Percentiles rank a stretch among this genome's conserved stretches.
These are phyloP conservation scores for Cyanoderma ruficeps DNA, from an alignment of 2,113 vertebrate genomes.

Conservation along the genomic window DNA sequence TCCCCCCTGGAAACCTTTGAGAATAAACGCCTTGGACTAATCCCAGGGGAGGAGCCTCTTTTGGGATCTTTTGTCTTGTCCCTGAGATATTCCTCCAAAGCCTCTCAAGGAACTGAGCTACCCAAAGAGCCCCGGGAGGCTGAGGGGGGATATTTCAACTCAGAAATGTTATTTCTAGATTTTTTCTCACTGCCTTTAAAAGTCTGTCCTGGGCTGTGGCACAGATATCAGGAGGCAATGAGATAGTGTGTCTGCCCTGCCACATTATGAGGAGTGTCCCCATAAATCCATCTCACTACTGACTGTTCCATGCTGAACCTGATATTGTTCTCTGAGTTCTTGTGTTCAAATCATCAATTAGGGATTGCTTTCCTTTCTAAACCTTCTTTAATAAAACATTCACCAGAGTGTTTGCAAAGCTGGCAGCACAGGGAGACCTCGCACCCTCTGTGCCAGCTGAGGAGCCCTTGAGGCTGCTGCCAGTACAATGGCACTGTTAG, in stretches of 20 bases:
- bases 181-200: not conserved
- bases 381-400: not conserved
- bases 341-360: not conserved
- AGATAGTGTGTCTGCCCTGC: not conserved
- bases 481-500: not conserved
- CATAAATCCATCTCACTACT: not conserved
- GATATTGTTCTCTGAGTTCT: not conserved
- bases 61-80: too few species aligned
- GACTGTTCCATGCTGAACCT: accelerated
- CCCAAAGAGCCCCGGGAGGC: too few species aligned
- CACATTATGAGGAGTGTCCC: accelerated
- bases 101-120: too few species aligned
- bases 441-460: not conserved
- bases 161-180: not conserved
- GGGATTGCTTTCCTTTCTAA: not conserved
- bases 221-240: not conserved
- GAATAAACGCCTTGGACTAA: too few species aligned
- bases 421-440: not conserved
- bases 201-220: not conserved
- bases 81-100: too few species aligned
- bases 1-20: too few species aligned
- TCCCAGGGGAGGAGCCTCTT: too few species aligned
- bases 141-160: too few species aligned
- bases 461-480: not conserved
- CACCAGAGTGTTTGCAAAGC: not conserved